Evolutionary conservation across 53 echinoderm and acorn worm species (phyloP), one percentile per base, ranked within the genome.

Genomic region (Henricia sp.): DNA sequence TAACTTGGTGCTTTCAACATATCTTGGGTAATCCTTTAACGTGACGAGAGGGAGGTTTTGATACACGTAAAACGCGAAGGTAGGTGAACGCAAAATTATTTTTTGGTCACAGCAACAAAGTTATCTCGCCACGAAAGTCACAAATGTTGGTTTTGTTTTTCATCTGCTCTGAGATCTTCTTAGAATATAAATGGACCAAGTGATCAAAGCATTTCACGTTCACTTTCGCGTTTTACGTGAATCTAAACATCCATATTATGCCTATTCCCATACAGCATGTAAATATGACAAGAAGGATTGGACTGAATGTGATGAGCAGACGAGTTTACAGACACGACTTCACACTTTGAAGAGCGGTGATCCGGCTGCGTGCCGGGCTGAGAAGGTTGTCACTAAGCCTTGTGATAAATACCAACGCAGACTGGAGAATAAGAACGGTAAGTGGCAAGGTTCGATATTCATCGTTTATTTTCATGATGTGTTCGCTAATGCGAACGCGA

Each of bases 291-390:
- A 82, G 48, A 64, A 80, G 28, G 82, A 70, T 59, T 65, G 80
- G 53, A 71, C 55, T 16, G 92, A 88, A 6, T 92, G 88, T 46
- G 89, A 92, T 52, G 71, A 71, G 57, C 60, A 66, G 52, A 89
- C 73, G 0, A 85, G 85, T 48, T 37, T 37, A 11, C 64, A 68
- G 66, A 92, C 80, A 52, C 80, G 55, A 28, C 58, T 78, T 9
- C 46, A 62, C 32, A 37, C 48, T n/a, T 24, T 91, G 65, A 90
- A 86, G 72, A 72, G 58, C 3, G 82, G 88, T 21, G 83, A 88
- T 11, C 37, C 63, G 24, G 63, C 35, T 30, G 25, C 51, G n/a
- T 88, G 88, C 63, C 50, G 60, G 0, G 17, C 43, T 24, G 72
- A 88, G 52, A 88, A 82, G 52, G 40, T 72, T 65, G 72, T 88